Conservation (phyloP, 2,113 vertebrate species). For the Amblyornis subalaris region DNA sequence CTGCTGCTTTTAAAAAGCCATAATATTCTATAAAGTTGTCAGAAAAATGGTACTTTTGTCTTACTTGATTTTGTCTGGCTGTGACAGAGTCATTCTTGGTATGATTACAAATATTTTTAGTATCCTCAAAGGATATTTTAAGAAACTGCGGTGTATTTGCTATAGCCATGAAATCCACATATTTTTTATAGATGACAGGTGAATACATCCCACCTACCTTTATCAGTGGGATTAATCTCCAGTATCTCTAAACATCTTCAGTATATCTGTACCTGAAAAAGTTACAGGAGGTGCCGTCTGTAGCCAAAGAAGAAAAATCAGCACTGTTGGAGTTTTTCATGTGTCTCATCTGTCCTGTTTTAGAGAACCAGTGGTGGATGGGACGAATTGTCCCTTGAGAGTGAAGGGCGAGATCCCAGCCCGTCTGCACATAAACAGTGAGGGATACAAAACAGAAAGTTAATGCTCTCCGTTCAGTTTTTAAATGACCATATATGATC, state of each 20-base stretch:
- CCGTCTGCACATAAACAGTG: neutral
- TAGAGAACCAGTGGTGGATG: neutral
- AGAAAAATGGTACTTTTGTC: neutral
- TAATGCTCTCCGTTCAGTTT: neutral
- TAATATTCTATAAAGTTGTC: neutral
- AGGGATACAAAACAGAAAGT: neutral
- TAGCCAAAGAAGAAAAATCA: neutral
- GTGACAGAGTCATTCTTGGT: neutral
- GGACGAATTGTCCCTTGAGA: neutral
- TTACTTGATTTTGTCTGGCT: neutral
- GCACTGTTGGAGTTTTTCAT: neutral
- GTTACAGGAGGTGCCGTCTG: neutral
- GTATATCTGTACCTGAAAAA: neutral
- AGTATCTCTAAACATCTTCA: neutral
- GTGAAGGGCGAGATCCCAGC: neutral
- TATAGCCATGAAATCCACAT: neutral
- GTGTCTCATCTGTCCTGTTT: neutral
- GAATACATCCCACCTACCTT: neutral
- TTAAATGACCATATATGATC: neutral
- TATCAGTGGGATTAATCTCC: constrained; percentile 5
- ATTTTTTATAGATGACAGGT: neutral
- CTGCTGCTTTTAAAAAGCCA: neutral
- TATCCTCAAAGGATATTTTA: neutral
- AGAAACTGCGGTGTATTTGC: neutral
- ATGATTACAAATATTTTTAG: neutral